Conservation (phyloP, 1,140 invertebrate species). For the Nixonia krombeini region DNA sequence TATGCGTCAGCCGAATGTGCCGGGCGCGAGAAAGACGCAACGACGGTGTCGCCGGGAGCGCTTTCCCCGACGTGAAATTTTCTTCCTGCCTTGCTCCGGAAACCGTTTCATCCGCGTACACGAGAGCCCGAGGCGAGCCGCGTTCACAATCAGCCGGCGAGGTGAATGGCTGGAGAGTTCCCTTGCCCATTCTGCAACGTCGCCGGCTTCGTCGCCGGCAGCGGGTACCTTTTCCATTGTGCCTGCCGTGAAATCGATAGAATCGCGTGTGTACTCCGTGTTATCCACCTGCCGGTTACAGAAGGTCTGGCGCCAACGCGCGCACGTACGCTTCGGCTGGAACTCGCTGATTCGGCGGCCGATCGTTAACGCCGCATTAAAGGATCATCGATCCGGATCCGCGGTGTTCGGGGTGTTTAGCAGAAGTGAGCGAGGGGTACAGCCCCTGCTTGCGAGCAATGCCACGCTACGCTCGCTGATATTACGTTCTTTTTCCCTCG, state of each 20-base stretch:
- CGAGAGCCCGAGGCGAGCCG: neutral
- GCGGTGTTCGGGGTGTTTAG: too few relatives aligned
- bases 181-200: constrained; percentile 10
- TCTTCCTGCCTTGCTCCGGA: constrained; percentile 2
- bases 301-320: constrained; percentile 58
- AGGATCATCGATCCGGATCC: too few relatives aligned
- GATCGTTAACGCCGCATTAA: too few relatives aligned
- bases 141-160: constrained; percentile 35
- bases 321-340: constrained; percentile 9
- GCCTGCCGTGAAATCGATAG: constrained; percentile 57
- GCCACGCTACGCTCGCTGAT: too few relatives aligned
- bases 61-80: neutral
- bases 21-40: neutral
- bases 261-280: constrained; percentile 60
- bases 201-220: constrained; percentile 13
- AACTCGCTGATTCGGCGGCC: constrained; percentile 4
- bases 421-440: too few relatives aligned
- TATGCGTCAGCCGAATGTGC: neutral
- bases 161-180: constrained; percentile 52
- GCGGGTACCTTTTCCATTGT: constrained; percentile 49
- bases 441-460: too few relatives aligned
- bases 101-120: constrained; percentile 5
- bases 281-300: constrained; percentile 63
- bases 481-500: too few relatives aligned
- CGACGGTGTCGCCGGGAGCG: neutral